Evolutionary conservation across 2,888 invertebrate genomes (phyloP), one percentile per base, ranked within the genome.

Genomic region (Caenorhabditis drosophilae): DNA sequence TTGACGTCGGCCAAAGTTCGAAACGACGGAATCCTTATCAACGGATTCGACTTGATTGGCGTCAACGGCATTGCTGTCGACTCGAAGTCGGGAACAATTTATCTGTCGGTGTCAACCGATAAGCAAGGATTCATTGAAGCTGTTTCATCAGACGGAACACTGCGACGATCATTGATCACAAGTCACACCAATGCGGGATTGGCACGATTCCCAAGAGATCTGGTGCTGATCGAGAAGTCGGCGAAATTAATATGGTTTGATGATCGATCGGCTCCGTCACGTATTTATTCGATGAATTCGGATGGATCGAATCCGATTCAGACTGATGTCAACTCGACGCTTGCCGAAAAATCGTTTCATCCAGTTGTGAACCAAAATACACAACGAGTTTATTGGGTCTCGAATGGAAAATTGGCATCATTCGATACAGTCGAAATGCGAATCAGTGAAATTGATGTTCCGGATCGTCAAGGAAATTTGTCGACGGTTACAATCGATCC

Each of bases 21-120:
- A 22, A 48, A 62, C n/a, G 56, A 62, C n/a, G 18, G 44, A 12
- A 26, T 49, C 4, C 16, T 62, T 6, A 36, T 49, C 12, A n/a
- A 2, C 16, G 61, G 61, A 26, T 49, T 45, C 41, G 61, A 55
- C 7, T 1, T 61, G 4, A 36, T 40, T 35, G 61, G 55, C 41
- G 51, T 40, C 4, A 55, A 41, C 23, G 61, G 61, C 46, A 61
- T 61, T 54, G 16, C 51, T 2, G 40, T 61, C 12, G 61, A 61
- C 26, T 47, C 50, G 3, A 41, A 47, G 20, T n/a, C 49, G 38
- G 61, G 61, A 23, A 55, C 50, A 35, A 61, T 55, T 1, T 61
- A 55, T 16, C 2, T 61, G n/a, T 27, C 55, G 16, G 15, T 55
- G 15, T 46, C 44, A 3, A 34, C 23, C 2, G 55, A 51, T 16